A percentile compares a stretch with the other conserved stretches of the same genome.
Conservation (phyloP, 2,113 vertebrate genomes). For the Microcebus lehilahytsara region DNA sequence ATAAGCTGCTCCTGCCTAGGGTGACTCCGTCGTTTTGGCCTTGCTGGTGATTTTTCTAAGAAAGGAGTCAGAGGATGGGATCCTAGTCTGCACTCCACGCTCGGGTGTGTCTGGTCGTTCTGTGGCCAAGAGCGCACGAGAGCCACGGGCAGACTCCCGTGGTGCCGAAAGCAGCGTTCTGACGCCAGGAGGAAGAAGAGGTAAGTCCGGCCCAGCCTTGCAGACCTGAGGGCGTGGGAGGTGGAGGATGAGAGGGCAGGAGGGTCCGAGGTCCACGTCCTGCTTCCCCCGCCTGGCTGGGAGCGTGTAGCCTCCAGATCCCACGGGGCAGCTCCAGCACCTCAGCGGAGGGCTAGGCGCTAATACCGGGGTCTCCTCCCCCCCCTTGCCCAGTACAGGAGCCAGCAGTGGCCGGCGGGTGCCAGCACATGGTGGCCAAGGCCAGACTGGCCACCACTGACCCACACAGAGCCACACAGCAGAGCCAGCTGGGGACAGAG, state of each 20-base stretch:
- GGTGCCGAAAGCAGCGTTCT: no score
- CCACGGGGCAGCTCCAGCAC: not conserved
- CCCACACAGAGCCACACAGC: not conserved
- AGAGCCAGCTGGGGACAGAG: not conserved
- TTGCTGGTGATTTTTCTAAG: no score
- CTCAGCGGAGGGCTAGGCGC: not conserved
- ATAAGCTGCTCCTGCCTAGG: no score
- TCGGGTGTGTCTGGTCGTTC: no score
- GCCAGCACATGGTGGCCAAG: not conserved
- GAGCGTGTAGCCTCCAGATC: no score
- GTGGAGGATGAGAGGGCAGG: not conserved
- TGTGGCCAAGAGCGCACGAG: no score
- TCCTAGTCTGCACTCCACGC: no score
- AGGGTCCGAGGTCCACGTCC: not conserved
- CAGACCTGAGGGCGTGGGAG: not conserved
- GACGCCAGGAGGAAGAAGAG: not conserved
- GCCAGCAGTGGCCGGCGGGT: not conserved
- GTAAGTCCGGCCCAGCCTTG: not conserved
- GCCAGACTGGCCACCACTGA: not conserved
- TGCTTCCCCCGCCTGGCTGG: not conserved
- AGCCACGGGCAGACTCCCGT: no score
- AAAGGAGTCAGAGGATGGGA: no score
- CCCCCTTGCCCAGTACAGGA: not conserved
- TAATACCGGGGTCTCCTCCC: not conserved
- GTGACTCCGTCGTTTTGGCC: no score